Percentiles rank a stretch among this genome's conserved stretches.
Conservation (phyloP, 2,113 vertebrate genomes). For the Egretta garzetta region DNA sequence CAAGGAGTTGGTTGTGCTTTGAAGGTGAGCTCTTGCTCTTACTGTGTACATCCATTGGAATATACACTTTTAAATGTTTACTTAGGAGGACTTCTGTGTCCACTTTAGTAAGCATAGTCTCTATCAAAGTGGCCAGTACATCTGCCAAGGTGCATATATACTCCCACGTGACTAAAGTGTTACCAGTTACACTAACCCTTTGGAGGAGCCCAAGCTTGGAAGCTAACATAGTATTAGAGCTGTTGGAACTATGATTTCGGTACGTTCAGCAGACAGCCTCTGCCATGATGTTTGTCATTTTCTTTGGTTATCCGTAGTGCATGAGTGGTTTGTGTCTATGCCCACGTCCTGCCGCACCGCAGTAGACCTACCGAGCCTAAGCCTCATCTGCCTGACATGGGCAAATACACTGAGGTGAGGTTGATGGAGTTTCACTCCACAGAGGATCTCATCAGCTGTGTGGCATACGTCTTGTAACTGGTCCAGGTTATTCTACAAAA, state of each 20-base stretch:
- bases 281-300: background rate
- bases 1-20: background rate
- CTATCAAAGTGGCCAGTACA: background rate
- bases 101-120: background rate
- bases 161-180: background rate
- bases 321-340: background rate
- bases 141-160: rapidly evolving
- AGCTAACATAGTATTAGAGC: background rate
- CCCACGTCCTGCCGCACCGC: rapidly evolving
- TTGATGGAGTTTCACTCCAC: background rate
- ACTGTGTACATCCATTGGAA: background rate
- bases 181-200: background rate
- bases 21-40: background rate
- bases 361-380: background rate
- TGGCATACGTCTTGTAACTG: background rate
- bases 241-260: background rate
- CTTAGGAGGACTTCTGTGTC: background rate
- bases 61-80: background rate
- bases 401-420: background rate
- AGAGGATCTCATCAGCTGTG: background rate
- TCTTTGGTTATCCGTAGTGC: background rate
- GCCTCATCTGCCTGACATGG: background rate
- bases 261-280: background rate
- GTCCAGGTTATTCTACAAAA: background rate
- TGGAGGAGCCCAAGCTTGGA: background rate